Evolutionary conservation across 2,888 invertebrate genomes (phyloP).

Genomic region (Chelonus formosanus): DNA sequence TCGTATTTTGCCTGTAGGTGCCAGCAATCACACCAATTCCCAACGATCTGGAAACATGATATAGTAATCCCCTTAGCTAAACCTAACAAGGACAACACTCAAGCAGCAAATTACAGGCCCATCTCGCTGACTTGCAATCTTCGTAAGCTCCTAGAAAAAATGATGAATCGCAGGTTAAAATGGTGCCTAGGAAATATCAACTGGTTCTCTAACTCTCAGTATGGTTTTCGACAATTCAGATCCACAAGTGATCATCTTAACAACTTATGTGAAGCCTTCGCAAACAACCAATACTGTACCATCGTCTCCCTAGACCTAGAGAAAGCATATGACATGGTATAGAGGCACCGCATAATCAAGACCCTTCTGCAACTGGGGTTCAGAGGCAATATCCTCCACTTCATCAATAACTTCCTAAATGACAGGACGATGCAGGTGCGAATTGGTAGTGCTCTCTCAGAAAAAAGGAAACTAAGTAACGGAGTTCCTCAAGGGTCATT

Average conservation of each 20-base stretch:
- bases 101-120: constrained; percentile 27
- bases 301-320: constrained; percentile 18
- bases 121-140: constrained; percentile 29
- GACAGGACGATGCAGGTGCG: constrained; percentile 24
- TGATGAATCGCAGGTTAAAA: constrained; percentile 22
- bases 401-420: constrained; percentile 18
- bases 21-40: constrained; percentile 29
- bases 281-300: constrained; percentile 32
- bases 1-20: no score
- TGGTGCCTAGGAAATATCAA: constrained; percentile 24
- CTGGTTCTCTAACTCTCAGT: constrained; percentile 5
- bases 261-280: constrained; percentile 30
- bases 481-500: constrained; percentile 31
- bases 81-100: constrained; percentile 25
- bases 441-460: constrained; percentile 35
- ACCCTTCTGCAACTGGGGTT: constrained; percentile 1
- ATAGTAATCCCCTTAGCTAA: constrained; percentile 24
- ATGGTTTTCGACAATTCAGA: constrained; percentile 19
- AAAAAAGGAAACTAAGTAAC: constrained; percentile 6
- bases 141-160: constrained; percentile 32
- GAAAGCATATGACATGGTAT: constrained; percentile 24
- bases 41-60: constrained; percentile 22
- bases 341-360: constrained; percentile 9
- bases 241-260: constrained; percentile 24
- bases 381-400: constrained; percentile 13